Evolutionary conservation across 2,797 vertebrate genomes (phyloP).

Genomic region (Poecilia velifera): DNA sequence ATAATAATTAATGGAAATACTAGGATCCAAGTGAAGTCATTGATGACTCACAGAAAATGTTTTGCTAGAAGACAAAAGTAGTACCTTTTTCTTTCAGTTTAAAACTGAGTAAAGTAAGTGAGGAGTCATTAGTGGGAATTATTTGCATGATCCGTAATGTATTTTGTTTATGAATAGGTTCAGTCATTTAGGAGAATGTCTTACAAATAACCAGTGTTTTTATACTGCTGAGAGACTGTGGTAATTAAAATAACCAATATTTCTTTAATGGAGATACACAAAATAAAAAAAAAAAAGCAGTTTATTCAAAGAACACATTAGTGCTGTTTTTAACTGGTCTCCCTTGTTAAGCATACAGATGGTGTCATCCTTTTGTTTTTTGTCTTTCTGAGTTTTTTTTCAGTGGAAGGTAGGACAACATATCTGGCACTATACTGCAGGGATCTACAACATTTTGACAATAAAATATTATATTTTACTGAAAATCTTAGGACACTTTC

Average conservation of each 20-base stretch:
- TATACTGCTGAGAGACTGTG: slow-evolving; percentile 39
- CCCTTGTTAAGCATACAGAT: slow-evolving; percentile 69
- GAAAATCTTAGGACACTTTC: slow-evolving; percentile 79
- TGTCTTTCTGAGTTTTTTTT: slow-evolving; percentile 31
- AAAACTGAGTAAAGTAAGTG: slow-evolving; percentile 30
- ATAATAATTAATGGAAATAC: neutral
- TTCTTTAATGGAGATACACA: slow-evolving; percentile 38
- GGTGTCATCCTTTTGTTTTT: slow-evolving; percentile 62
- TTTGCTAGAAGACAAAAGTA: slow-evolving; percentile 6
- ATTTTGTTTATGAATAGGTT: slow-evolving; percentile 27
- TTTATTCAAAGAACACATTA: slow-evolving; percentile 82
- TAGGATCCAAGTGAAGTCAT: slow-evolving; percentile 6
- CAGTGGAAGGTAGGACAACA: slow-evolving; percentile 73
- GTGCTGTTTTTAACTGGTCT: slow-evolving; percentile 77
- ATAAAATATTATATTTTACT: slow-evolving; percentile 75
- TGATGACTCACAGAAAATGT: slow-evolving; percentile 23
- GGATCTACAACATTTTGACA: slow-evolving; percentile 59
- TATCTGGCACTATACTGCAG: slow-evolving; percentile 71
- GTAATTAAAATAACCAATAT: slow-evolving; percentile 58
- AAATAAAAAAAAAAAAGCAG: slow-evolving; percentile 43
- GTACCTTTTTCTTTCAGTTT: slow-evolving; percentile 23
- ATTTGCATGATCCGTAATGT: slow-evolving; percentile 27
- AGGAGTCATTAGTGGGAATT: slow-evolving; percentile 21
- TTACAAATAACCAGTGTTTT: slow-evolving; percentile 33
- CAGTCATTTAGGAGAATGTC: slow-evolving; percentile 15